Conservation (phyloP, 2,113 vertebrate genomes). For the Pterocles orientalis region DNA sequence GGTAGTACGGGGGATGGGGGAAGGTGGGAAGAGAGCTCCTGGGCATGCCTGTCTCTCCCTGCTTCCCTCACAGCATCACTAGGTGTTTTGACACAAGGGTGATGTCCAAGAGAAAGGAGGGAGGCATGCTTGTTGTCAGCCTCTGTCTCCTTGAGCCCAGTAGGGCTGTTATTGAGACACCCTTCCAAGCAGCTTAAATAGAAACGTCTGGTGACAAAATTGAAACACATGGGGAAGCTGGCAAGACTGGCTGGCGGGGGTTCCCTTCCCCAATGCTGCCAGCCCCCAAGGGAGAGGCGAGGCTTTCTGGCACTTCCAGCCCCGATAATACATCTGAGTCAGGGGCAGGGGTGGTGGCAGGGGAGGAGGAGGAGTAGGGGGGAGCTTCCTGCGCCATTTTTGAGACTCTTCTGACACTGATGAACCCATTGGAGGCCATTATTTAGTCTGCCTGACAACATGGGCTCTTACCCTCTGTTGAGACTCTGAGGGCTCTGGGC, state of each 20-base stretch:
- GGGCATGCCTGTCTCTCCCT: neutral
- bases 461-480: neutral
- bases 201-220: conserved; percentile 67
- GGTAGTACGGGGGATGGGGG: neutral
- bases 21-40: neutral
- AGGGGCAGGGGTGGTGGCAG: neutral
- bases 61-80: neutral
- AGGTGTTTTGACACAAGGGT: neutral
- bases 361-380: neutral
- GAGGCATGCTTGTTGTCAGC: neutral
- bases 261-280: conserved; percentile 10
- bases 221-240: conserved; percentile 70
- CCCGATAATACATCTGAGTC: neutral
- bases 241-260: neutral
- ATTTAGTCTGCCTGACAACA: conserved; percentile 27
- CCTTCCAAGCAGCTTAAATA: conserved; percentile 68
- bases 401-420: neutral
- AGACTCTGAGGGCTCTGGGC: neutral
- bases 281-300: conserved; percentile 40
- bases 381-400: conserved; percentile 6
- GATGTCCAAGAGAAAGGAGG: neutral
- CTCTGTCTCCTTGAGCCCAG: conserved; percentile 30
- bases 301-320: conserved; percentile 27
- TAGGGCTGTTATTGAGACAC: conserved; percentile 60
- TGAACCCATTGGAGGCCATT: neutral